Evolutionary conservation across 2,113 vertebrate species (phyloP), one percentile per base, ranked within the genome.

Genomic region (Antennarius striatus): DNA sequence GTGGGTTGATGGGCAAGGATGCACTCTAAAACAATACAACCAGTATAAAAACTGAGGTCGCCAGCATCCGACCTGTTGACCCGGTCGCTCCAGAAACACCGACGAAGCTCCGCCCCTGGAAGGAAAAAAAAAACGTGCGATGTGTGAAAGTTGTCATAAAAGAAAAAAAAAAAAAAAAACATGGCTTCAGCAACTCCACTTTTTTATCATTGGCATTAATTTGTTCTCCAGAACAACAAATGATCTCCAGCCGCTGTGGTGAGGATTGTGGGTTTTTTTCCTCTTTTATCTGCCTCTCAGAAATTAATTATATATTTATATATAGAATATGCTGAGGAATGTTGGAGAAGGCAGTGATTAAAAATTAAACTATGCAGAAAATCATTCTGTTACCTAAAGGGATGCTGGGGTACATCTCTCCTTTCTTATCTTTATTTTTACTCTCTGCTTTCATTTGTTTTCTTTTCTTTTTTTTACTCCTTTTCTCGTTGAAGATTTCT

Each of bases 291-390:
- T 89, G 88, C 90, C 90, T 90, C 81, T 90, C 83, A 89, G 84
- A 91, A 83, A 91, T 91, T 89, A 90, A 93, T 93, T 91, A 91
- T 92, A 91, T 91, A 92, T 92, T 90, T 91, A 91, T 91, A 88
- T 90, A 89, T 89, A 93, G 91, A 92, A 93, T 93, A 91, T 87
- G 91, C 73, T 29, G 84, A 83, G 83, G 87, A 90, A 87, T 90
- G 87, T 89, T 86, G 83, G 66, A 66, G 82, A 85, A 91, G 88
- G 88, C 88, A 90, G 77, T 93, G 91, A 93, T 93, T 93, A 93
- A 93, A 93, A 92, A 92, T 92, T 92, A 91, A 94, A 93, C 91
- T 91, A 93, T 91, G 91, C 92, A 92, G 90, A 93, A 92, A 86
- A 91, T 88, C 87, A 80, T 85, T 91, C 87, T 88, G 87, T 92